Evolutionary conservation across 2,888 invertebrate species (phyloP).

Genomic region (Calameuta filiformis): DNA sequence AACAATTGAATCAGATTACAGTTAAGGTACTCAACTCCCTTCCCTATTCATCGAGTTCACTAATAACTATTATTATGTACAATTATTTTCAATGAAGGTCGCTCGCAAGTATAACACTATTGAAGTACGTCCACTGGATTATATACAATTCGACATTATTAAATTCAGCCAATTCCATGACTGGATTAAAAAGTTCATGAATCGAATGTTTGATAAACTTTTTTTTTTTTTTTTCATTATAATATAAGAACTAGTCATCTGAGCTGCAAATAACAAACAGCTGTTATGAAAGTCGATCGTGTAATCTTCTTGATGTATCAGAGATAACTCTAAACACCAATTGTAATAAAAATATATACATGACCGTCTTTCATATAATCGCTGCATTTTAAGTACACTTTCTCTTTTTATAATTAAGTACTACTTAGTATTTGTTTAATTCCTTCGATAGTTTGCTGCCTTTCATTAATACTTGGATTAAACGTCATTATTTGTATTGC

Average conservation of each 20-base stretch:
- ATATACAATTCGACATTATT: conserved; percentile 40
- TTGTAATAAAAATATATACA: neutral
- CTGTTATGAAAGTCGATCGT: neutral
- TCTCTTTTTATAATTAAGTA: conserved; percentile 48
- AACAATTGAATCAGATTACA: conserved; percentile 6
- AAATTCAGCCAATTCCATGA: neutral
- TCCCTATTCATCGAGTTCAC: conserved; percentile 15
- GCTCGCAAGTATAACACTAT: conserved; percentile 44
- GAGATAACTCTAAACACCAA: neutral
- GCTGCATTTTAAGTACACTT: conserved; percentile 45
- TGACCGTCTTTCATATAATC: neutral
- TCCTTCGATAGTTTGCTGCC: conserved; percentile 39
- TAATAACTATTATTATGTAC: conserved; percentile 43
- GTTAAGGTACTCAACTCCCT: conserved; percentile 6
- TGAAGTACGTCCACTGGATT: conserved; percentile 43
- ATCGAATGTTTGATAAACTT: neutral
- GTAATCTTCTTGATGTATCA: neutral
- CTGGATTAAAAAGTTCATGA: neutral
- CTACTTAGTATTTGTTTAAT: conserved; percentile 44
- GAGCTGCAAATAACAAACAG: neutral
- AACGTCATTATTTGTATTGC: conserved; percentile 11
- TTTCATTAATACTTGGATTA: conserved; percentile 43
- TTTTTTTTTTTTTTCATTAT: neutral
- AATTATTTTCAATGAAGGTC: conserved; percentile 43
- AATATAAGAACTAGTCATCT: neutral